Percentiles rank a stretch among this genome's conserved stretches.
Evolutionary conservation across 2,797 vertebrate species (phyloP).

Genomic region (Ctenosaura bakeri): DNA sequence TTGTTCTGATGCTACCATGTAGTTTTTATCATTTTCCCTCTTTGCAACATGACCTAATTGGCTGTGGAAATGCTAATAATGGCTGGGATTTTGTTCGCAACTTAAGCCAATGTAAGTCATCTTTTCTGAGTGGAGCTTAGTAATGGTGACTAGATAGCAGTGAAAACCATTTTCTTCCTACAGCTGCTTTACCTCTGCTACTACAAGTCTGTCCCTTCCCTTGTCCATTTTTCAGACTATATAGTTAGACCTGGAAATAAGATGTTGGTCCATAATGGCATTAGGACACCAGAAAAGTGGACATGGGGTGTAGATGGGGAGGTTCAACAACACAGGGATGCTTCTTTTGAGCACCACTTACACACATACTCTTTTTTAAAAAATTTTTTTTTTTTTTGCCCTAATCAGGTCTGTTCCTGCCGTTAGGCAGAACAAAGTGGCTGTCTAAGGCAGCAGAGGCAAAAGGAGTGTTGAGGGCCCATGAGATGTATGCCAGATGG

Average conservation of each 20-base stretch:
- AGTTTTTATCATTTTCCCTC: neutral
- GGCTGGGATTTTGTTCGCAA: neutral
- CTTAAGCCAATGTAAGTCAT: no score
- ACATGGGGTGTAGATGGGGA: neutral
- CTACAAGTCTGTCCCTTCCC: no score
- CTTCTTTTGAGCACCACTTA: neutral
- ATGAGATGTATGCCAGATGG: neutral
- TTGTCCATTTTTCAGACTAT: no score
- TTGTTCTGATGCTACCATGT: neutral
- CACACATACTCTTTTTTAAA: neutral
- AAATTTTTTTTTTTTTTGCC: neutral
- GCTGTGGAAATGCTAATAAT: neutral
- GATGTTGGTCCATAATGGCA: neutral
- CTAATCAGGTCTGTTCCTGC: neutral
- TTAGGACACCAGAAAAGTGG: neutral
- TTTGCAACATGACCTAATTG: neutral
- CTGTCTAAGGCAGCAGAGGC: neutral
- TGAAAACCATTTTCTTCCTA: no score
- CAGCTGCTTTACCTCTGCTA: no score
- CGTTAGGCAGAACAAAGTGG: neutral
- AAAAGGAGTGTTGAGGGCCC: neutral
- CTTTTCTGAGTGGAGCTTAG: neutral
- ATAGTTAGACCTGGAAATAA: neutral
- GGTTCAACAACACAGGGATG: neutral
- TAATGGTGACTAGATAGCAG: no score